Evolutionary conservation across 2,797 vertebrate species (phyloP), one percentile per base, ranked within the genome.

Genomic region (Melanotaenia maccullochi): DNA sequence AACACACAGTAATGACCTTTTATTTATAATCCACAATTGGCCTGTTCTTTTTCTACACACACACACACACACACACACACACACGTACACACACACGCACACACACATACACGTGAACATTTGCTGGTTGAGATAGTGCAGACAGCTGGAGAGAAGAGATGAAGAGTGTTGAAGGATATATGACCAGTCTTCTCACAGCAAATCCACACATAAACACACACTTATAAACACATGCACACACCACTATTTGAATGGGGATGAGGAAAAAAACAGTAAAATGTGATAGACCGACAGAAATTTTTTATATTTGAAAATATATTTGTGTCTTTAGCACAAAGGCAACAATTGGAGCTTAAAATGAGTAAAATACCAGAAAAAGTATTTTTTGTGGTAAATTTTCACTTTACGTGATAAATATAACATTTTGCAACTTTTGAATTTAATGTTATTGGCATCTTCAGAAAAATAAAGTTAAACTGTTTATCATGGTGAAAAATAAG

Each of bases 11-110:
- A 49, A 59, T 71, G 69, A 69, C 80, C 71, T 68, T 73, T 87
- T 69, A 79, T 83, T 85, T 81, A 83, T 81, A 77, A 83, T 79
- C 52, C 57, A 70, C 55, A 59, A 44, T 64, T 2, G 1, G 59
- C 54, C 61, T 62, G 70, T 59, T 67, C 65, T 76, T 9, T 72
- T 42, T 60, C 22, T 33, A 28, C 71, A 67, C 65, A 20, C 28
- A 58, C 28, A 28, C 28, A 28, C 28, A 28, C 28, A 28, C 28
- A 28, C 28, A 28, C 28, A 28, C 28, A 28, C 28, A 28, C 28
- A 28, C 28, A 28, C 28, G 3, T 2, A 28, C 2, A 28, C 28
- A 28, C 2, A 3, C 28, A 28, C 28, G 3, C 28, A 28, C 28
- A 28, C 28, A 28, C 28, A 28, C 28, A 28, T 28, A 28, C 38